Base-by-base conservation (phyloP, 1,140 invertebrate species). In the Laodelphax striatellus region DNA sequence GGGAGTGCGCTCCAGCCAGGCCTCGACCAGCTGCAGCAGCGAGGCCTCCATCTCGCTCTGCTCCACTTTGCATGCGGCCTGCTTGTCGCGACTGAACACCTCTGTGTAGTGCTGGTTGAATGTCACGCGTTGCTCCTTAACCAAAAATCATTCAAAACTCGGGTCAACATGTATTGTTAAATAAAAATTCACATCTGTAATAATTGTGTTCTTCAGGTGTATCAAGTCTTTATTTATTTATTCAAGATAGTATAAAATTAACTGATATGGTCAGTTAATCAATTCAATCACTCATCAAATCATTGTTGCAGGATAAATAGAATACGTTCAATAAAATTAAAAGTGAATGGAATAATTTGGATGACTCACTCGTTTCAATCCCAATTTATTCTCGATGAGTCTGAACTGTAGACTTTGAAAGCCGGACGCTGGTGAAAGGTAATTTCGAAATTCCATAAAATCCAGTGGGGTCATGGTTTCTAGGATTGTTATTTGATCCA, bases 391-490 rank as follows among this genome's bases (percentile, higher is more conserved):
- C 77, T 99, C 96, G 16, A 99, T 73, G 1, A 98, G 74, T 5
- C 96, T 83, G 74, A 99, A 99, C 71, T 99, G 97, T 19, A 97
- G 72, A 65, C 94, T 97, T 69, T 99, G 97, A 71, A 99, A 99
- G 1, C 97, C 97, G 0, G 95, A 98, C 0, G 96, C 94, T 0
- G 96, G 89, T 2, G 89, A 86, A 4, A 99, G 74, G 70, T 93
- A 94, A 61, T 88, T 82, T 43, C 94, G 79, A 73, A 98, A 98
- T 63, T 96, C 94, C 84, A 98, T 93, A 69, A 98, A 98, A 76
- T 98, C 95, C 53, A 96, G 73, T 0, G 95, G 94, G 0, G 92
- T 95, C 95, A 98, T 98, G 0, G 94, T 98, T 73, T 99, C 97
- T 57, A 99, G 73, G 66, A 99, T 97, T 70, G 89, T 86, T 9